These are phyloP conservation scores for Mirounga angustirostris DNA, from an alignment of 2,113 vertebrate genomes.

Conservation along the genomic window DNA sequence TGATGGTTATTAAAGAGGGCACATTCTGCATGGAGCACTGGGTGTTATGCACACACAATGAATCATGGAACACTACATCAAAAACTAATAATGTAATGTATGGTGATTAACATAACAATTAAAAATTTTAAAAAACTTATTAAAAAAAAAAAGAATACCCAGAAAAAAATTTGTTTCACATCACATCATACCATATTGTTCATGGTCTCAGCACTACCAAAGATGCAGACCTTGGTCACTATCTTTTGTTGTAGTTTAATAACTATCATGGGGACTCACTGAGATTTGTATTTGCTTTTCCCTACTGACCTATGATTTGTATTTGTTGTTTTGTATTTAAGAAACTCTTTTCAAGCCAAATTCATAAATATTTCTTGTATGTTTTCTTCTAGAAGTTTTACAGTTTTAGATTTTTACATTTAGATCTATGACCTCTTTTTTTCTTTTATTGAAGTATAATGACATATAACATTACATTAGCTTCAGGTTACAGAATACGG, in stretches of 20 bases:
- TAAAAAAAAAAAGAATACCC: neutral
- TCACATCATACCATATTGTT: too few species aligned
- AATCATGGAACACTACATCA: too few species aligned
- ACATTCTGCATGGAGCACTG: too few species aligned
- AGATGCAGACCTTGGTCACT: neutral
- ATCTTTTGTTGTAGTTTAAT: neutral
- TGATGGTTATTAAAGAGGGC: too few species aligned
- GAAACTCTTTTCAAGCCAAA: neutral
- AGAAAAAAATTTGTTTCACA: neutral
- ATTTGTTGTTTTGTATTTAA: neutral
- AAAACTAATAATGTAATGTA: too few species aligned
- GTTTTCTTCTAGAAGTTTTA: neutral
- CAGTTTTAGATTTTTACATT: neutral
- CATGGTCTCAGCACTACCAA: too few species aligned
- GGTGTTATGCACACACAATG: too few species aligned
- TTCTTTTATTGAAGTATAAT: neutral
- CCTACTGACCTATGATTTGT: neutral
- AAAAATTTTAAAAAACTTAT: too few species aligned
- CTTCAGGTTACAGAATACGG: neutral
- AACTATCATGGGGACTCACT: too few species aligned
- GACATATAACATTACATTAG: neutral
- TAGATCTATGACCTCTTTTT: neutral
- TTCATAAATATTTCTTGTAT: neutral
- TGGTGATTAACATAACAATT: too few species aligned
- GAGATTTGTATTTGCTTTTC: neutral